A percentile compares a stretch with the other conserved stretches of the same genome.
Conservation (phyloP, 2,113 vertebrate species). For the Uria aalge region DNA sequence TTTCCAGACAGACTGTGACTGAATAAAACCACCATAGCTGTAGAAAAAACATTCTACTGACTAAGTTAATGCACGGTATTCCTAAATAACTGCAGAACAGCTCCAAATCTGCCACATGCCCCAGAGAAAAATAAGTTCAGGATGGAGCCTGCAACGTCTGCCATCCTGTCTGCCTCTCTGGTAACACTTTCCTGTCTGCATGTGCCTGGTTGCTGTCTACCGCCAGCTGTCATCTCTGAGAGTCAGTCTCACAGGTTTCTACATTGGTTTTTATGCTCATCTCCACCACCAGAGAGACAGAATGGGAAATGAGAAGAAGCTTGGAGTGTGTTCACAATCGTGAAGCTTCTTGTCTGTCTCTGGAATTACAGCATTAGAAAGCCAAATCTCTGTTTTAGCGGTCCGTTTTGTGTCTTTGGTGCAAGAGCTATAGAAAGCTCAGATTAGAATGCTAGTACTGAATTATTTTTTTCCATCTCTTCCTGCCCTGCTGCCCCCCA, state of each 20-base stretch:
- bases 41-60: neutral
- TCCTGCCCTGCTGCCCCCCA: neutral
- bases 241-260: neutral
- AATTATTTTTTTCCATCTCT: neutral
- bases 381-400: neutral
- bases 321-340: neutral
- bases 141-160: neutral
- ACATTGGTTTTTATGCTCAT: neutral
- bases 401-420: neutral
- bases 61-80: neutral
- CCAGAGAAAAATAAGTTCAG: neutral
- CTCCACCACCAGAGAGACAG: neutral
- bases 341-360: neutral
- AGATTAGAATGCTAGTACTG: neutral
- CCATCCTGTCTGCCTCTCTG: neutral
- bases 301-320: neutral
- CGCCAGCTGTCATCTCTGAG: slow-evolving; percentile 9
- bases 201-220: neutral
- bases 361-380: neutral
- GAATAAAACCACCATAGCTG: neutral
- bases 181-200: neutral
- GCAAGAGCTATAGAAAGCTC: neutral
- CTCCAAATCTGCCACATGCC: neutral
- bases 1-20: neutral
- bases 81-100: neutral